Evolutionary conservation across 2,797 vertebrate genomes (phyloP).

Genomic region (Phoebastria nigripes): DNA sequence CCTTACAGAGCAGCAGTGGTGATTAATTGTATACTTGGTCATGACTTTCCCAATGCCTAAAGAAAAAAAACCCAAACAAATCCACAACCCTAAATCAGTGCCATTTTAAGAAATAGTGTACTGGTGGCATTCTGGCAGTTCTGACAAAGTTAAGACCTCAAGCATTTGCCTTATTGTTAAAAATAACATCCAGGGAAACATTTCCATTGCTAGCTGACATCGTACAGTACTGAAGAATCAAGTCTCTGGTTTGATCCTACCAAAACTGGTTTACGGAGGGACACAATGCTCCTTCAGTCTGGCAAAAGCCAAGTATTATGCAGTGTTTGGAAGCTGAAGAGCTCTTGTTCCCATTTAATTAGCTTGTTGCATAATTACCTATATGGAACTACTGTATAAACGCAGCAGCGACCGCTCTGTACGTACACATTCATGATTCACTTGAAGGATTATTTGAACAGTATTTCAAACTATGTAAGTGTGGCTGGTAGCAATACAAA

Average conservation of each 20-base stretch:
- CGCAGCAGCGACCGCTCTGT: background rate
- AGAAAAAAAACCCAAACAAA: background rate
- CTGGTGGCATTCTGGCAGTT: background rate
- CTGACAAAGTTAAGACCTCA: background rate
- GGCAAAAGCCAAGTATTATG: slow-evolving; percentile 4
- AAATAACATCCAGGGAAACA: background rate
- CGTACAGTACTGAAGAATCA: background rate
- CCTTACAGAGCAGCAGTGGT: background rate
- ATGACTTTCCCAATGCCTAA: background rate
- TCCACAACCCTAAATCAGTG: background rate
- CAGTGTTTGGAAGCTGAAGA: slow-evolving; percentile 26
- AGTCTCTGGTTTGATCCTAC: background rate
- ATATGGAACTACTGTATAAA: background rate
- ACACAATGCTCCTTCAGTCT: background rate
- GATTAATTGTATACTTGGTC: background rate
- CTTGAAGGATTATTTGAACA: background rate
- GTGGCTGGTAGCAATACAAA: slow-evolving; percentile 2
- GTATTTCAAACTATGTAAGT: background rate
- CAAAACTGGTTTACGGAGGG: background rate
- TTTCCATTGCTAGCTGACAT: background rate
- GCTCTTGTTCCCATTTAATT: slow-evolving; percentile 26
- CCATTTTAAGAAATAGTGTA: background rate
- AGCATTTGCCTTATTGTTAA: background rate
- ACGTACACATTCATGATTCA: background rate
- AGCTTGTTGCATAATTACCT: slow-evolving; percentile 19